Evolutionary conservation across 2,888 invertebrate genomes (phyloP).

Genomic region (Eueremaeus valkanovi): DNA sequence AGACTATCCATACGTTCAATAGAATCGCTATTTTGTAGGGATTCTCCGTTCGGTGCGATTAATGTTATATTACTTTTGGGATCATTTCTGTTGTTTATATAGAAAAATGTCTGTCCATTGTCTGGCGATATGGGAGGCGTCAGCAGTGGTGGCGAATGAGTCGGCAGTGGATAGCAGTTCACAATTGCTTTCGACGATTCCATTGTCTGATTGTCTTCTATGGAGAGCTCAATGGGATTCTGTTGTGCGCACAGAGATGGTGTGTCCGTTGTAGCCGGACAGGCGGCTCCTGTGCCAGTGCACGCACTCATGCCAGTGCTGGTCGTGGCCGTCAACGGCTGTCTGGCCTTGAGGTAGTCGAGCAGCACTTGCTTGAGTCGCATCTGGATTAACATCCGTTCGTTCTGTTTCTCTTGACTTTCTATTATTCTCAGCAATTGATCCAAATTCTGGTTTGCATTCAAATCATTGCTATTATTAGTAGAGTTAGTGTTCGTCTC

Average conservation of each 20-base stretch:
- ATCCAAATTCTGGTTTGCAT: conserved; percentile 4
- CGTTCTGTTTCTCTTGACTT: conserved; percentile 17
- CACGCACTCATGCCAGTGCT: neutral
- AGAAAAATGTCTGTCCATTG: neutral
- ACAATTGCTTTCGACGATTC: neutral
- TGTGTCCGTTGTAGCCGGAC: neutral
- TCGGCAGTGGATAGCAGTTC: neutral
- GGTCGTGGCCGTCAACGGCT: neutral
- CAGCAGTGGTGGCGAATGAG: neutral
- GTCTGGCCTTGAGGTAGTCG: conserved; percentile 14
- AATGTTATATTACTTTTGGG: neutral
- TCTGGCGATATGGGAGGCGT: neutral
- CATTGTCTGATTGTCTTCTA: neutral
- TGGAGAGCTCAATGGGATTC: neutral
- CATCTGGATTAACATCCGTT: neutral
- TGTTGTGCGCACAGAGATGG: neutral
- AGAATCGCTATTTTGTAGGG: neutral
- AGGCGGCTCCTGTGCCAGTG: neutral
- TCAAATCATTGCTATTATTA: neutral
- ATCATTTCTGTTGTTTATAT: neutral
- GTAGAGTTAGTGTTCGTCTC: neutral
- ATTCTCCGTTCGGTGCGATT: neutral
- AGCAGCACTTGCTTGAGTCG: neutral
- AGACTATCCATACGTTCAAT: neutral
- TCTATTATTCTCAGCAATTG: neutral